Percentiles rank a stretch among this genome's conserved stretches.
Conservation (phyloP, 2,113 vertebrate species). For the Gopherus evgoodei region DNA sequence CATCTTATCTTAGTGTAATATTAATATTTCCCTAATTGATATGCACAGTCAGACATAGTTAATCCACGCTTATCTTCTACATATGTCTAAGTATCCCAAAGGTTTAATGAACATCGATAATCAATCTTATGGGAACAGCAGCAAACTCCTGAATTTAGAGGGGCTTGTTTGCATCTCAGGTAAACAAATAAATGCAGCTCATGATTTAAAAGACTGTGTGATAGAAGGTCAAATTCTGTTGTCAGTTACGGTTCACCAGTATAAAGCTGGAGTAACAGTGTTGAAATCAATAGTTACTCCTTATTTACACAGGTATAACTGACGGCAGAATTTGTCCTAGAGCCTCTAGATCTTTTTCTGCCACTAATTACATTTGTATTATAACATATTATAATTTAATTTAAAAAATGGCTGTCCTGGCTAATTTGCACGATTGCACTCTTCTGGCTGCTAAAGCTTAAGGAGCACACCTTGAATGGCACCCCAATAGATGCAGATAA, state of each 20-base stretch:
- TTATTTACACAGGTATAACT: not conserved
- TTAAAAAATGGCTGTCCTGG: slow-evolving; percentile 43
- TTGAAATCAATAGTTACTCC: not conserved
- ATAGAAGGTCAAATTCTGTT: not conserved
- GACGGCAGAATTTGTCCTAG: slow-evolving; percentile 10
- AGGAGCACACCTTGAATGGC: slow-evolving; percentile 19
- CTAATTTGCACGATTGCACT: not conserved
- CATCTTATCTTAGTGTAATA: slow-evolving; percentile 53
- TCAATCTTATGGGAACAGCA: slow-evolving; percentile 19
- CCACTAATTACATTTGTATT: slow-evolving; percentile 26
- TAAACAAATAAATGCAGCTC: not conserved
- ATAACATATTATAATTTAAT: slow-evolving; percentile 55
- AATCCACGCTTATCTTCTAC: slow-evolving; percentile 71
- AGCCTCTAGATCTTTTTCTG: not conserved
- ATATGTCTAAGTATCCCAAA: slow-evolving; percentile 54
- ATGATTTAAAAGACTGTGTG: not conserved
- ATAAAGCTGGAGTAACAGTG: not conserved
- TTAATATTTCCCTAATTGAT: slow-evolving; percentile 64
- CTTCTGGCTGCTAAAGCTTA: slow-evolving; percentile 52
- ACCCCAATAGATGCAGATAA: slow-evolving; percentile 46
- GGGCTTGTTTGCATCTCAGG: not conserved
- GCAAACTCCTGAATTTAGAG: not conserved
- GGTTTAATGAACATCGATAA: slow-evolving; percentile 61
- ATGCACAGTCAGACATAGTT: slow-evolving; percentile 73
- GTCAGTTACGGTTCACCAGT: not conserved